Evolutionary conservation across 2,797 vertebrate species (phyloP).

Genomic region (Diglossa cyanea): DNA sequence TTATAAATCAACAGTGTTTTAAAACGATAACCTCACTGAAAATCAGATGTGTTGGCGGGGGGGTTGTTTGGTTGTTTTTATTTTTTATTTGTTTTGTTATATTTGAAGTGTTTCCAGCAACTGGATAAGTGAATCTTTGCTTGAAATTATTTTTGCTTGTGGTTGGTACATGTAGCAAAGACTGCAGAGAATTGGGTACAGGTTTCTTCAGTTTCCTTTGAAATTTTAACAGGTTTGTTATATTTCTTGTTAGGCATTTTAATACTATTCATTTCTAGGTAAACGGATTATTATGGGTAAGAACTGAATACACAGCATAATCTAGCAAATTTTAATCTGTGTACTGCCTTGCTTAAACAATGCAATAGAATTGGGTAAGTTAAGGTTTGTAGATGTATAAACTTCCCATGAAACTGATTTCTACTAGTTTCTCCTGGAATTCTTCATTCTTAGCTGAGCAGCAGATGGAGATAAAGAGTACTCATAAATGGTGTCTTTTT

Average conservation of each 20-base stretch:
- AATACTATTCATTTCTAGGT: not conserved
- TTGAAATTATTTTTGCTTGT: not conserved
- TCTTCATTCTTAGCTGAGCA: slow-evolving; percentile 29
- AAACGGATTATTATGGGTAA: not conserved
- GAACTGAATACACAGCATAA: not conserved
- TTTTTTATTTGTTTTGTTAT: not conserved
- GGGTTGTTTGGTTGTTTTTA: not conserved
- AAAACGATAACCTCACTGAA: not conserved
- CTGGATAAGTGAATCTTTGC: not conserved
- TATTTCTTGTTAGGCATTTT: not conserved
- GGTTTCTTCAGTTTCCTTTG: not conserved
- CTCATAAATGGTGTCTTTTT: not conserved
- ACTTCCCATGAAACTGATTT: not conserved
- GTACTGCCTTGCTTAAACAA: not conserved
- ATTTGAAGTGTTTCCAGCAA: not conserved
- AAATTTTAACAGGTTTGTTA: not conserved
- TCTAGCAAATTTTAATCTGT: not conserved
- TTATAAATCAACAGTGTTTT: not conserved
- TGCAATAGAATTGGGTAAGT: not conserved
- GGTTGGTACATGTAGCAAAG: not conserved
- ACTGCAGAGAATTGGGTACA: not conserved
- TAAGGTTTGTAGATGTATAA: not conserved
- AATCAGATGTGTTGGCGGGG: not conserved
- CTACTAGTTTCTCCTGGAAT: not conserved
- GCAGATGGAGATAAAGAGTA: slow-evolving; percentile 65